Evolutionary conservation across 2,113 vertebrate genomes (phyloP).

Genomic region (Neolamprologus cancellatus): DNA sequence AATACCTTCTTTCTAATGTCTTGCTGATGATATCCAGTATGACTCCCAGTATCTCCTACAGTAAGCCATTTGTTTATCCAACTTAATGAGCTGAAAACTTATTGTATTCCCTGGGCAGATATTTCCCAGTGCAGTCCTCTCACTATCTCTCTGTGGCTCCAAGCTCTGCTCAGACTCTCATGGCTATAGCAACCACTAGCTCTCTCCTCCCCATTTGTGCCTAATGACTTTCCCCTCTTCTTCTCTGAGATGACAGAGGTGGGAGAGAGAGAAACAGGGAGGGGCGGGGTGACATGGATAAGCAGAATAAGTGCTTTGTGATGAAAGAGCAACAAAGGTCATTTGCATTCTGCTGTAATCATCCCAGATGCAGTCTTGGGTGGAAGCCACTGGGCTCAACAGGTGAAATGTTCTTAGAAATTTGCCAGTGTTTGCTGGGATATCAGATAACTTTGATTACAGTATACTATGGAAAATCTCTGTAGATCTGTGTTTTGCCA

Average conservation of each 20-base stretch:
- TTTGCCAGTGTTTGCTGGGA: neutral
- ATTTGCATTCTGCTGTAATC: slow-evolving; percentile 27
- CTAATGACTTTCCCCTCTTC: slow-evolving; percentile 57
- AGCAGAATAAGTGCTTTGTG: slow-evolving; percentile 40
- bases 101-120: slow-evolving; percentile 42
- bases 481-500: slow-evolving; percentile 4
- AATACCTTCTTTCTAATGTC: slow-evolving; percentile 33
- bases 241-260: slow-evolving; percentile 46
- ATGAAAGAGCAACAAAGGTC: slow-evolving; percentile 41
- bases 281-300: slow-evolving; percentile 35
- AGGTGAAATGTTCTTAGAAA: neutral
- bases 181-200: slow-evolving; percentile 58
- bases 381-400: neutral
- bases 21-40: slow-evolving; percentile 10
- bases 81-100: slow-evolving; percentile 40
- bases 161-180: slow-evolving; percentile 58
- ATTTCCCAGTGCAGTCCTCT: slow-evolving; percentile 46
- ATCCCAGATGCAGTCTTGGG: neutral
- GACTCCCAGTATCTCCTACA: slow-evolving; percentile 23
- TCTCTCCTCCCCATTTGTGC: slow-evolving; percentile 68
- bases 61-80: slow-evolving; percentile 47
- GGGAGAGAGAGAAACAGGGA: slow-evolving; percentile 21
- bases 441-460: neutral
- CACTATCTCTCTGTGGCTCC: slow-evolving; percentile 48
- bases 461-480: neutral